Evolutionary conservation across 2,113 vertebrate genomes (phyloP).

Genomic region (Nymphicus hollandicus): DNA sequence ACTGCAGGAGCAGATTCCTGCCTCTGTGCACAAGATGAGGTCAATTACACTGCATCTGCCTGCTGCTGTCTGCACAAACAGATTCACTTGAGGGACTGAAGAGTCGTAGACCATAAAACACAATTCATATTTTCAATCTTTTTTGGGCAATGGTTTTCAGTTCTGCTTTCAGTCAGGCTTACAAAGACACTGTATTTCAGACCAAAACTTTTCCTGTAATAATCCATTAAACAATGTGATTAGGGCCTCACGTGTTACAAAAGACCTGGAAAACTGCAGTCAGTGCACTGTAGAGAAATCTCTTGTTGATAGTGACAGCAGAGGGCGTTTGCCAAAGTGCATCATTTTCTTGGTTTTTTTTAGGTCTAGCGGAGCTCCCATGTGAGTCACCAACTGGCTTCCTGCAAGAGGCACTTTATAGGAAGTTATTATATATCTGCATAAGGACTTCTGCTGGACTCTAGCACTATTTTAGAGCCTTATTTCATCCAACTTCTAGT

Average conservation of each 20-base stretch:
- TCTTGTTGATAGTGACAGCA: neutral
- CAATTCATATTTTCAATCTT: neutral
- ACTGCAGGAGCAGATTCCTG: neutral
- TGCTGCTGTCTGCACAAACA: neutral
- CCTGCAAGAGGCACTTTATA: neutral
- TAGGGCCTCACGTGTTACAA: neutral
- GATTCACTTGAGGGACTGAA: neutral
- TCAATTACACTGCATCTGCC: accelerated
- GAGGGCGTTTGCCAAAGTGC: neutral
- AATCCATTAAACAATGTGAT: neutral
- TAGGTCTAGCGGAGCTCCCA: neutral
- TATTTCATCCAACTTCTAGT: neutral
- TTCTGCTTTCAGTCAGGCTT: neutral
- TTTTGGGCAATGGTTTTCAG: neutral
- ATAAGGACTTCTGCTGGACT: neutral
- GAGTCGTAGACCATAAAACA: neutral
- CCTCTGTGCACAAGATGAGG: neutral
- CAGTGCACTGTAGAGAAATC: neutral
- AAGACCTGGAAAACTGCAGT: neutral
- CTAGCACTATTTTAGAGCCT: neutral
- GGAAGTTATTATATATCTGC: neutral
- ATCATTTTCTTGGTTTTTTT: accelerated
- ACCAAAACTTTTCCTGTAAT: neutral
- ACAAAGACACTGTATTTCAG: neutral
- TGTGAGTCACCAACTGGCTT: neutral